Conservation (phyloP, 64 coral and sea anemone species). For the Hydrozoanthus tunicans region DNA sequence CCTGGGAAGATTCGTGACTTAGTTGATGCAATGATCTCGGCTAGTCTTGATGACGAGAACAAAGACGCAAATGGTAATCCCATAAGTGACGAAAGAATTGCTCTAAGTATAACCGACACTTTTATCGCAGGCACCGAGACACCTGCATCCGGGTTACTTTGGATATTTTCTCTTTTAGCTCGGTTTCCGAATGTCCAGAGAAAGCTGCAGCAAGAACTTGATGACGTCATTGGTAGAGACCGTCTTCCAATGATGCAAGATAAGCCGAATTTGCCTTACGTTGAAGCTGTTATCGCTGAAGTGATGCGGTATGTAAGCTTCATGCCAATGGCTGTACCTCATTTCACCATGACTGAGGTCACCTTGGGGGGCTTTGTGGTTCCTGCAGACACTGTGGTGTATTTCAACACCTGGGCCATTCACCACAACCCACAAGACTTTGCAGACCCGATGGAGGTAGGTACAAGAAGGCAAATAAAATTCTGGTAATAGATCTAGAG, state of each 20-base stretch:
- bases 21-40: constrained; percentile 48
- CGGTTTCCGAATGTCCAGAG: constrained; percentile 58
- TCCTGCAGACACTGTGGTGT: constrained; percentile 34
- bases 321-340: constrained; percentile 44
- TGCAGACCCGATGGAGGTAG: constrained; percentile 35
- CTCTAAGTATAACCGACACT: constrained; percentile 31
- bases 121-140: constrained; percentile 70
- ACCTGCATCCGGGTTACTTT: constrained; percentile 22
- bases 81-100: neutral
- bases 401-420: constrained; percentile 54
- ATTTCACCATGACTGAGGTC: constrained; percentile 27
- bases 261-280: constrained; percentile 20
- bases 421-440: constrained; percentile 47
- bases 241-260: constrained; percentile 50
- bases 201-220: constrained; percentile 58
- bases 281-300: constrained; percentile 43
- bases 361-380: constrained; percentile 13
- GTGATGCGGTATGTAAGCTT: constrained; percentile 35
- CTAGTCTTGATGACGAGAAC: constrained; percentile 24
- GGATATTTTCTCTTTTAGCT: constrained; percentile 49
- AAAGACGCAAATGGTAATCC: constrained; percentile 10
- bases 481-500: too few relatives aligned
- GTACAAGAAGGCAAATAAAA: neutral
- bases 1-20: constrained; percentile 39
- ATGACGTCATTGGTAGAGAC: constrained; percentile 51